Base-by-base conservation (phyloP, 1,140 invertebrate genomes). In the Heliconius melpomene region DNA sequence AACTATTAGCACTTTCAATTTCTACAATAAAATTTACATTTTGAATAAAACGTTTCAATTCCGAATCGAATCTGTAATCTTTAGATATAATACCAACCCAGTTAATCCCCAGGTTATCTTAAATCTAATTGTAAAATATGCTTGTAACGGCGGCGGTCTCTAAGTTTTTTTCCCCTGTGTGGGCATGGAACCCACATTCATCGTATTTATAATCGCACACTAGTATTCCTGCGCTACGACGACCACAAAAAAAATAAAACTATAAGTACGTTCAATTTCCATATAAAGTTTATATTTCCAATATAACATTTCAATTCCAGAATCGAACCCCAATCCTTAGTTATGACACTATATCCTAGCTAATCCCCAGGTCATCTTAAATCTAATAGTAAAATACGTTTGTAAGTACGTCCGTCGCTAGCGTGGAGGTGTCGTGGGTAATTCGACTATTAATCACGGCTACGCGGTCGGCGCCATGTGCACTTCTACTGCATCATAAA, bases 361-460 rank as follows among this genome's bases (percentile, higher is more conserved):
- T 60, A 60, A 60, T 60, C 57, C 23, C 8, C 20, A 60, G 57
- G 11, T 60, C 8, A 60, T 60, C 57, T 60, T 60, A 26, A 26
- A 60, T 23, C 57, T 60, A 60, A 60, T 60, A 60, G 23, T 60
- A 60, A 60, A 60, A 57, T 57, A 60, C 8, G 23, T 60, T 60
- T 26, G 23, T 20, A 60, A 52, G 46, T 46, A 38, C 36, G 75
- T 60, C 13, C 54, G 71, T 72, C 52, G 71, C 73, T 79, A 78
- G 81, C 77, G 76, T 52, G 74, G 75, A 84, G 83, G 83, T 86
- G 88, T 87, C 84, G 85, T 77, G 77, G 82, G 87, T 87, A 87
- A 90, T 87, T 88, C 83, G 86, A 83, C 86, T 84, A 90, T 90
- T 90, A 89, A 90, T 90, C 86, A 89, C 80, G 75, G 75, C 71